Evolutionary conservation across 2,113 vertebrate species (phyloP).

Genomic region (Sylvia atricapilla): DNA sequence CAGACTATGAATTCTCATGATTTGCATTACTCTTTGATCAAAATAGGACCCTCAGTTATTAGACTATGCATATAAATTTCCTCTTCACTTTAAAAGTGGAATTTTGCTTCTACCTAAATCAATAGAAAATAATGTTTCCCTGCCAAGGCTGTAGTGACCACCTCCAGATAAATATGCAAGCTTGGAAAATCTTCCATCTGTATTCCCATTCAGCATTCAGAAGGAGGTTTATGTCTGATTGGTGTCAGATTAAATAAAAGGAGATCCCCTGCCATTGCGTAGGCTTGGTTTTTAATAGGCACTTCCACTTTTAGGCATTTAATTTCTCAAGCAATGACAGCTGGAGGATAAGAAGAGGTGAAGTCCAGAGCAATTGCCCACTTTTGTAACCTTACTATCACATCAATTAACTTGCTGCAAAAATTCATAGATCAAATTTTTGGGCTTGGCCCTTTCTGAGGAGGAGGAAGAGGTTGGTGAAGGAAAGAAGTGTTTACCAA

Average conservation of each 20-base stretch:
- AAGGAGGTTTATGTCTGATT: rapidly evolving
- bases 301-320: background rate
- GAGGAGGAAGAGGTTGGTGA: background rate
- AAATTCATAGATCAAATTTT: background rate
- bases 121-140: background rate
- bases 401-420: background rate
- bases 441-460: background rate
- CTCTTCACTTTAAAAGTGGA: background rate
- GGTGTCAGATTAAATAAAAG: background rate
- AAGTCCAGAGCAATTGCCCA: background rate
- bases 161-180: background rate
- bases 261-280: background rate
- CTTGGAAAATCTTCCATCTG: background rate
- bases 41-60: background rate
- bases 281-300: background rate
- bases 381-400: background rate
- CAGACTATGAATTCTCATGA: background rate
- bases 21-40: background rate
- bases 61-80: background rate
- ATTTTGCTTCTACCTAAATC: background rate
- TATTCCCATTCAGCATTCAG: background rate
- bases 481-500: background rate
- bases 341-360: background rate
- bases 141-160: background rate
- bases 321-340: background rate